These are phyloP conservation scores for Papilio xuthus DNA, from an alignment of 1,140 invertebrate genomes.

Conservation along the genomic window DNA sequence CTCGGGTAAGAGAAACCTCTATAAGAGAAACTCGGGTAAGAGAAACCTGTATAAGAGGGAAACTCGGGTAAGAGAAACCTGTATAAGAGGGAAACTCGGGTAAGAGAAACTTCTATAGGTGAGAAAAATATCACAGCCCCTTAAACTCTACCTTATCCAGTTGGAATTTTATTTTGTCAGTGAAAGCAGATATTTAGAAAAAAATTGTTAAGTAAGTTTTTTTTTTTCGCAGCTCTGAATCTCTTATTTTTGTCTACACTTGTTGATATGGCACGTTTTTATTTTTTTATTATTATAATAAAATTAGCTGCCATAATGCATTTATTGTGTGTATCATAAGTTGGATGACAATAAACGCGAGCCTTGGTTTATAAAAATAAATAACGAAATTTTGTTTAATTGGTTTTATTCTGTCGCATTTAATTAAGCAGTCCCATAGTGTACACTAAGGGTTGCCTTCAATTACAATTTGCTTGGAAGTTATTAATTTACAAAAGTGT, in stretches of 20 bases:
- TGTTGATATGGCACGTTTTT: conserved; percentile 46
- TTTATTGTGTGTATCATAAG: conserved; percentile 36
- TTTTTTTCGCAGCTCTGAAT: conserved; percentile 33
- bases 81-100: no score
- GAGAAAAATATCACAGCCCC: no score
- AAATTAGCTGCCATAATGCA: conserved; percentile 35
- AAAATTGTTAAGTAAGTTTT: neutral
- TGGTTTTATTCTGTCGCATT: no score
- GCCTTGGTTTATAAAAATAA: neutral
- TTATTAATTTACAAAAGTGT: neutral
- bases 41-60: no score
- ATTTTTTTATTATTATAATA: neutral
- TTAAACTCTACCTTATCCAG: no score
- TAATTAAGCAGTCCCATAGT: no score
- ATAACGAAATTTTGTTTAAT: no score
- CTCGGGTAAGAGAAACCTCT: no score
- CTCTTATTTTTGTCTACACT: conserved; percentile 45
- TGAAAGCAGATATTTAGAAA: neutral
- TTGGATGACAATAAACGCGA: conserved; percentile 39
- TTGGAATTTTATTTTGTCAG: neutral
- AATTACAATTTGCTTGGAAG: no score
- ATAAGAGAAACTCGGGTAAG: no score
- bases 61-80: no score
- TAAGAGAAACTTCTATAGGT: no score
- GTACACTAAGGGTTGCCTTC: neutral